Base-by-base conservation (phyloP, 2,888 invertebrate genomes). In the Coelinius sp. region DNA sequence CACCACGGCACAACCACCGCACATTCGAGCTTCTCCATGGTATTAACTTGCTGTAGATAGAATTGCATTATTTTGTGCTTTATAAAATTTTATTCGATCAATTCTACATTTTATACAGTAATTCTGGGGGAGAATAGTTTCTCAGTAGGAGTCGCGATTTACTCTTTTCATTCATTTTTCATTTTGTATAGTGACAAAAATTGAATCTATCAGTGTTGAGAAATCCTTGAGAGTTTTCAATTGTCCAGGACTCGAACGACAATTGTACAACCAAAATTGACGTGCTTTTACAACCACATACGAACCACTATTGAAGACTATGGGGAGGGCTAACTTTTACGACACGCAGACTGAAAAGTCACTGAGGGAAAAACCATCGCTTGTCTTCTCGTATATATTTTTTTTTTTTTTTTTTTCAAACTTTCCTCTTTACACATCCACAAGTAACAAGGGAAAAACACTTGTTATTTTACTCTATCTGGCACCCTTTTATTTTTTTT, bases 241-340 rank as follows among this genome's bases (percentile, higher is more conserved):
- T 68, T 53, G 53, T 49, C 56, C 59, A 44, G 44, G 62, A 24
- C 14, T 59, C 27, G 49, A 71, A 66, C 59, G 46, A 25, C 67
- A 62, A 67, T 49, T 59, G 56, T 67, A 66, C 66, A 66, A 71
- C 71, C 52, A 66, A 59, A 67, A 71, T 67, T 38, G 67, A 41
- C 49, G 71, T 35, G 67, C 38, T 56, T 56, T 49, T 49, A 17
- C 49, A 20, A n/a, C 49, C 49, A 49, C 49, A 49, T 8, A 31
- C 31, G 17, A 22, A 20, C 20, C 49, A 10, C 20, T 22, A 49
- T 49, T 49, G 49, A 17, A 49, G 17, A 17, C 49, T 20, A 6
- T 20, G 20, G 22, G 49, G 22, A 31, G 63, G 68, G 27, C 62
- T 56, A 72, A 72, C 63, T 72, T 68, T 72, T 63, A 72, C 68